Conservation (phyloP, 53 echinoderm and acorn worm genomes). For the Holothuria leucospilota region DNA sequence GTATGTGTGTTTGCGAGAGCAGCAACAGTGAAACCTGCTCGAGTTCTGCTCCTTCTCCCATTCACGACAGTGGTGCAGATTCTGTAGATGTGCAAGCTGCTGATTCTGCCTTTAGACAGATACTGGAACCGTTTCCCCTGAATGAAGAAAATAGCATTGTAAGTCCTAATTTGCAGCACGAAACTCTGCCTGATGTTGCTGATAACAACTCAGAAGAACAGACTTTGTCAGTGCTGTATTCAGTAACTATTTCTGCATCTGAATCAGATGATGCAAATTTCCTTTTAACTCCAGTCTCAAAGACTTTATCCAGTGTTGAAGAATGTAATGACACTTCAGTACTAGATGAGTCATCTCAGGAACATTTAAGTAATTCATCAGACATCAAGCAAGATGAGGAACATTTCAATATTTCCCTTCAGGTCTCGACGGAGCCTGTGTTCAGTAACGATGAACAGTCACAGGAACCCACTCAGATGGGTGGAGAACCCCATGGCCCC, state of each 20-base stretch:
- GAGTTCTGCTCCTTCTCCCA: no score
- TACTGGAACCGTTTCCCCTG: no score
- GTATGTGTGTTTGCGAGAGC: constrained; percentile 21
- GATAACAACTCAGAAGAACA: constrained; percentile 22
- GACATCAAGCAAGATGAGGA: constrained; percentile 28
- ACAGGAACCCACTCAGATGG: neutral
- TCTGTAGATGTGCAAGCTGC: no score
- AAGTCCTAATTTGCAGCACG: constrained; percentile 15
- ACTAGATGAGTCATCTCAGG: no score
- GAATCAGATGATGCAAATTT: no score
- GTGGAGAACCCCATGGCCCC: neutral
- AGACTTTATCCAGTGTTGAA: no score
- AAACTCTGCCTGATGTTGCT: constrained; percentile 37
- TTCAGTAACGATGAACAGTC: constrained; percentile 12
- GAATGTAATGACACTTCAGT: no score
- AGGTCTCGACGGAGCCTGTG: constrained; percentile 22
- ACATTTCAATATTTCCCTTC: constrained; percentile 48
- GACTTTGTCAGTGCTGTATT: constrained; percentile 20
- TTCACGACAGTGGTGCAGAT: no score
- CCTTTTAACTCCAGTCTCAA: no score
- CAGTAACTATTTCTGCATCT: constrained; percentile 26
- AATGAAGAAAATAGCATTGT: constrained; percentile 14
- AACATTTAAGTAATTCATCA: no score
- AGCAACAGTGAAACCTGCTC: neutral
- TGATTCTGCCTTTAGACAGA: no score